A percentile compares a stretch with the other conserved stretches of the same genome.
Conservation (phyloP, 2,888 invertebrate species). For the Ceramica pisi region DNA sequence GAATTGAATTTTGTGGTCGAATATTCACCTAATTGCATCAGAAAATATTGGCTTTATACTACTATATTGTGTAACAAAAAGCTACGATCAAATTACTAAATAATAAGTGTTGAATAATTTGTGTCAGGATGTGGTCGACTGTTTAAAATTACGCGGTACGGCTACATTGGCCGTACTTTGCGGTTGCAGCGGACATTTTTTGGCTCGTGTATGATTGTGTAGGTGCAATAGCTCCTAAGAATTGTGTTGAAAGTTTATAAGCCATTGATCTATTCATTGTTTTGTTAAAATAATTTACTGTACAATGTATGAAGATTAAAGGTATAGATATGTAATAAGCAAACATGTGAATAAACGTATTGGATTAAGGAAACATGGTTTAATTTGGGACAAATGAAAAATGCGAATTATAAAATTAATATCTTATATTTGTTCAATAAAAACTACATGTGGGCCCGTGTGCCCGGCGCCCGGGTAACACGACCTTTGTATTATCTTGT, state of each 20-base stretch:
- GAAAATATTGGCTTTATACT: neutral
- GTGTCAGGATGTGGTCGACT: conserved; percentile 52
- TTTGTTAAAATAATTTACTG: neutral
- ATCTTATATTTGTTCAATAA: conserved; percentile 91
- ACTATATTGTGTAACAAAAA: neutral
- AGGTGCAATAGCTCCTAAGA: conserved; percentile 14
- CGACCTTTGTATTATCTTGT: conserved; percentile 91
- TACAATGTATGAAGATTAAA: neutral
- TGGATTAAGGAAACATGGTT: conserved; percentile 50
- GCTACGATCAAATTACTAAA: conserved; percentile 1
- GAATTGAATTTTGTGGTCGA: neutral
- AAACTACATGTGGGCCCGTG: conserved; percentile 91
- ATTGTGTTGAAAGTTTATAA: conserved; percentile 22
- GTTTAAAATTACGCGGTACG: conserved; percentile 31
- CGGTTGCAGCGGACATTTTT: conserved; percentile 28
- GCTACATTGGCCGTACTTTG: conserved; percentile 25
- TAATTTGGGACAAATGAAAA: conserved; percentile 74
- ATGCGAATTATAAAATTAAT: conserved; percentile 90
- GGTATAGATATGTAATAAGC: conserved; percentile 22
- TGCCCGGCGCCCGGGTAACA: conserved; percentile 91
- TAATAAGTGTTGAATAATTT: conserved; percentile 13
- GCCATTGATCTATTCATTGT: neutral
- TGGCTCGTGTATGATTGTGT: conserved; percentile 22
- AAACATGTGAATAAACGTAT: conserved; percentile 58
- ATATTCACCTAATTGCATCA: neutral